A percentile compares a stretch with the other conserved stretches of the same genome.
Evolutionary conservation across 2,113 vertebrate species (phyloP).

Genomic region (Aspiorhynchus laticeps): DNA sequence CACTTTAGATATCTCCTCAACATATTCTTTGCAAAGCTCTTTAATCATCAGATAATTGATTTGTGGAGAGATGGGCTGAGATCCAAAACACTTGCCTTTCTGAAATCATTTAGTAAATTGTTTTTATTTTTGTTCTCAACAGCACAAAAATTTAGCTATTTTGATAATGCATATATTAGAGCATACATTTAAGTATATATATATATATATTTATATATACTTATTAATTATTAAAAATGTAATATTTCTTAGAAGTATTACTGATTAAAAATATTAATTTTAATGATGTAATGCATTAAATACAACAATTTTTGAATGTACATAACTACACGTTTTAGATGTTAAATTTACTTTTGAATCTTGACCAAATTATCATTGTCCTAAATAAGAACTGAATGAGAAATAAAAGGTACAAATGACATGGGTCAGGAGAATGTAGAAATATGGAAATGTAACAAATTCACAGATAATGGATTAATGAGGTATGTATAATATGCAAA

Average conservation of each 20-base stretch:
- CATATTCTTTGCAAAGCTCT: background rate
- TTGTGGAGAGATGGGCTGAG: background rate
- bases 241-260: background rate
- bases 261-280: no score
- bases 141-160: background rate
- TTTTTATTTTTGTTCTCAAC: background rate
- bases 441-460: background rate
- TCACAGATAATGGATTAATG: background rate
- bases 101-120: background rate
- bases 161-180: background rate
- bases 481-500: background rate
- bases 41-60: conserved; percentile 12
- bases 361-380: background rate
- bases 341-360: no score
- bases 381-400: background rate
- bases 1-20: background rate
- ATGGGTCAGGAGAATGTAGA: background rate
- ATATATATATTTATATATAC: no score
- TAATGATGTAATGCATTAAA: no score
- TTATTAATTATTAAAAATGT: background rate
- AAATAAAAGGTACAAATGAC: background rate
- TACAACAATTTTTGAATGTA: no score
- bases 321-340: no score
- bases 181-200: background rate
- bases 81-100: background rate